These are phyloP conservation scores for Lasioglossum marginatum DNA, from an alignment of 2,888 invertebrate genomes.

Conservation along the genomic window DNA sequence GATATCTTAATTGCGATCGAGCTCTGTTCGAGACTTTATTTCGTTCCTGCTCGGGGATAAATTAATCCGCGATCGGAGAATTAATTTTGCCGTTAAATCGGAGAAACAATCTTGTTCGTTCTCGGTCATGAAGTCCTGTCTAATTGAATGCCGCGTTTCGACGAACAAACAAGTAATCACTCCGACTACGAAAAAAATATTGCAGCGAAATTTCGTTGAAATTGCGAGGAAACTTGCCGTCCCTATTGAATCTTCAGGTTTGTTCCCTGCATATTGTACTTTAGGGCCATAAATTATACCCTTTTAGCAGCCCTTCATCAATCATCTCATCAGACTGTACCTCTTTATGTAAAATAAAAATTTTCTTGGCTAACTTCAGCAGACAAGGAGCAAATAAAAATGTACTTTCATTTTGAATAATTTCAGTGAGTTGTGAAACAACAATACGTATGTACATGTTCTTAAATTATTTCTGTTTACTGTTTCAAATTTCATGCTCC, in stretches of 20 bases:
- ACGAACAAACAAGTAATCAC: neutral
- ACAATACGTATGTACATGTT: too few species aligned
- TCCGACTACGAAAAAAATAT: neutral
- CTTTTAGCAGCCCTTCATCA: neutral
- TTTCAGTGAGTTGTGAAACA: too few species aligned
- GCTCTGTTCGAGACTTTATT: constrained; percentile 25
- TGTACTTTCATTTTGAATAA: neutral
- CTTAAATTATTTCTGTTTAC: too few species aligned
- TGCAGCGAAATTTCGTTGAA: neutral
- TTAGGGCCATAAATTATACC: neutral
- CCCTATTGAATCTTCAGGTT: neutral
- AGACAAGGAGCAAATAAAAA: neutral
- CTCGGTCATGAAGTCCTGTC: constrained; percentile 1
- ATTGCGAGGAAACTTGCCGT: neutral
- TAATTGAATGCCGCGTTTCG: neutral
- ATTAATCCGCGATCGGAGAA: constrained; percentile 40
- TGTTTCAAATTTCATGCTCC: neutral
- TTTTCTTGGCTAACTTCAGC: neutral
- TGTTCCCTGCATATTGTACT: neutral
- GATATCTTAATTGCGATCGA: constrained; percentile 52
- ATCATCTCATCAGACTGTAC: neutral
- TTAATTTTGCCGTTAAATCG: constrained; percentile 45
- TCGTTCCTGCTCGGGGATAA: constrained; percentile 24
- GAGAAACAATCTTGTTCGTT: constrained; percentile 10
- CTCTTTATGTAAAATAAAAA: neutral